A percentile compares a stretch with the other conserved stretches of the same genome.
Conservation (phyloP, 1,140 invertebrate species). For the Neoseiulus cucumeris region DNA sequence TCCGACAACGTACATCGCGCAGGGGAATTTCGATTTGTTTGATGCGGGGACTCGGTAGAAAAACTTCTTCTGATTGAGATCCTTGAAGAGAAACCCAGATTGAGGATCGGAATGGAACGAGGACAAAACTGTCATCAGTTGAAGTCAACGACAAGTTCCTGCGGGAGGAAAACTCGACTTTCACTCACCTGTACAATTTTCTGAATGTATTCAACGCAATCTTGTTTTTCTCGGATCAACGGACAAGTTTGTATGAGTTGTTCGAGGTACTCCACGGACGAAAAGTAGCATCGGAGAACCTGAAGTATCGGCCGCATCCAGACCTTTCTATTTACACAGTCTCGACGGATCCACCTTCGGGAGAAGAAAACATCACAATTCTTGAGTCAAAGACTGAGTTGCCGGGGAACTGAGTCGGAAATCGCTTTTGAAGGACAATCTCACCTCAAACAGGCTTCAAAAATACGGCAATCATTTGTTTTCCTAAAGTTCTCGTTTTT, state of each 20-base stretch:
- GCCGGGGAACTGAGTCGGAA: no score
- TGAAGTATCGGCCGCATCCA: not conserved
- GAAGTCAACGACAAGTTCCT: no score
- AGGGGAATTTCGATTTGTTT: not conserved
- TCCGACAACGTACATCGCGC: not conserved
- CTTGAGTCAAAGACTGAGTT: no score
- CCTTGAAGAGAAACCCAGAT: not conserved
- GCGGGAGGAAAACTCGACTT: no score
- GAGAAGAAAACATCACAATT: not conserved
- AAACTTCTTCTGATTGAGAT: not conserved
- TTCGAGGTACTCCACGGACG: not conserved
- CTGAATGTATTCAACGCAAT: not conserved
- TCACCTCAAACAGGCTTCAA: not conserved
- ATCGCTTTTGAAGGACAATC: not conserved
- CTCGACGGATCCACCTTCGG: not conserved
- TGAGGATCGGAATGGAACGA: no score
- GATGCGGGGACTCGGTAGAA: not conserved
- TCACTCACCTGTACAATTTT: not conserved
- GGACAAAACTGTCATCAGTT: no score
- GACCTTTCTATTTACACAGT: not conserved
- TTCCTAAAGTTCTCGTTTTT: not conserved
- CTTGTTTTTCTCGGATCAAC: not conserved
- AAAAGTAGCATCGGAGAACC: not conserved
- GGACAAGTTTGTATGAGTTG: not conserved
- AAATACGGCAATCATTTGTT: not conserved